Conservation (phyloP, 2,888 invertebrate genomes). For the Slavum lentiscoides region DNA sequence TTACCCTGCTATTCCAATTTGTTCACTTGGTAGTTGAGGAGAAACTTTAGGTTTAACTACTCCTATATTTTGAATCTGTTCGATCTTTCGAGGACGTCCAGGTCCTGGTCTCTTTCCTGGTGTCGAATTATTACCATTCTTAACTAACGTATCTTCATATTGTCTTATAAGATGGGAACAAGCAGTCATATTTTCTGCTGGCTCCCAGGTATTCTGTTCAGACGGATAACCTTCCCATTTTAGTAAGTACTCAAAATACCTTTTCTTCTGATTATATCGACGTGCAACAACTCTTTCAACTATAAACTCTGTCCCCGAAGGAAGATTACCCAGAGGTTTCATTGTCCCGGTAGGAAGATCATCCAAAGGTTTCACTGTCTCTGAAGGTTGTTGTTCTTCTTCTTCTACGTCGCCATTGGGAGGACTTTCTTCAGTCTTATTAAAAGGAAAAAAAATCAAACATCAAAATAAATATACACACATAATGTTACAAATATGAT, state of each 20-base stretch:
- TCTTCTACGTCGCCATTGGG: constrained; percentile 34
- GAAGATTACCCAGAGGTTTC: constrained; percentile 58
- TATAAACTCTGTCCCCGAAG: constrained; percentile 66
- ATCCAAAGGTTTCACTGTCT: constrained; percentile 58
- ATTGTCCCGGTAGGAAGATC: constrained; percentile 43
- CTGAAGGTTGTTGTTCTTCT: constrained; percentile 28
- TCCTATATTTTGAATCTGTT: constrained; percentile 44
- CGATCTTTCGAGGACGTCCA: constrained; percentile 45
- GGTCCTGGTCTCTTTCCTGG: constrained; percentile 27
- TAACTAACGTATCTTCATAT: constrained; percentile 64
- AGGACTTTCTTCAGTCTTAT: background rate
- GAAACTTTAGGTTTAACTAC: constrained; percentile 33
- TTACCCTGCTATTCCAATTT: constrained; percentile 39
- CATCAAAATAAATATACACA: background rate
- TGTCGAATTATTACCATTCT: constrained; percentile 23
- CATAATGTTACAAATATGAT: background rate
- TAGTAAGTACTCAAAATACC: constrained; percentile 78
- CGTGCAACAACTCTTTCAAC: constrained; percentile 85
- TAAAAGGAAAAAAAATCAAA: constrained; percentile 24
- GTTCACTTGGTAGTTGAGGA: constrained; percentile 23
- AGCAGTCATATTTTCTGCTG: constrained; percentile 73
- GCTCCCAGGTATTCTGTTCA: constrained; percentile 85
- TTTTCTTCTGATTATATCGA: constrained; percentile 74
- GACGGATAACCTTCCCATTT: constrained; percentile 83
- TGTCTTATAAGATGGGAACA: constrained; percentile 78